phyloP scores from a whole-genome alignment of 2,113 vertebrate species.

The Poeciliopsis prolifica region DNA sequence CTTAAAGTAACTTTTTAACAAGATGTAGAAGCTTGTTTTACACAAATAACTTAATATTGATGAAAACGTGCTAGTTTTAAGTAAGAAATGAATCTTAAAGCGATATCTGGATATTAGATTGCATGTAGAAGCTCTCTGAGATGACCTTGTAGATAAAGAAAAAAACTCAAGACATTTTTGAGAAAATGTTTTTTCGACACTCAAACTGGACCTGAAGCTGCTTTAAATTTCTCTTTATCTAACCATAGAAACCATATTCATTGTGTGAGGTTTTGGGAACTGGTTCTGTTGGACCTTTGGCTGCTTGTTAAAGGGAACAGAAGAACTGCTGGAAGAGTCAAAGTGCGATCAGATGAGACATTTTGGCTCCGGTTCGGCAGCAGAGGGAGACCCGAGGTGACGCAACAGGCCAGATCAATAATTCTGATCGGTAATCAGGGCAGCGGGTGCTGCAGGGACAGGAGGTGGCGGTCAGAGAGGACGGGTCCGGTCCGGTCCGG shows the following conservation, averaged over 20 bases:
- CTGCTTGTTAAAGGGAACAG: background rate
- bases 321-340: background rate
- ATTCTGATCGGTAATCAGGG: background rate
- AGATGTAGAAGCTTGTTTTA: too few relatives aligned
- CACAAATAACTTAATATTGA: too few relatives aligned
- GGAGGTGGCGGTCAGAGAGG: background rate
- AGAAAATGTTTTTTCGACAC: background rate
- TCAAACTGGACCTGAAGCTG: background rate
- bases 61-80: too few relatives aligned
- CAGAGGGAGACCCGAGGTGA: background rate
- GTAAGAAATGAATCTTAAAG: too few relatives aligned
- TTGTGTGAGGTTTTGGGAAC: background rate
- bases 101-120: too few relatives aligned
- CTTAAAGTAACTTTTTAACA: too few relatives aligned
- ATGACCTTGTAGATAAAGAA: too few relatives aligned
- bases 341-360: background rate
- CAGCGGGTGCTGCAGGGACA: background rate
- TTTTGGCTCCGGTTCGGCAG: slow-evolving; percentile 1
- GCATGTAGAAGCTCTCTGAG: too few relatives aligned
- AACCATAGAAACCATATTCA: background rate
- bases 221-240: slow-evolving; percentile 14
- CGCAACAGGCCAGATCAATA: slow-evolving; percentile 16
- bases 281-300: slow-evolving; percentile 2
- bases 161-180: too few relatives aligned
- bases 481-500: too few relatives aligned